Evolutionary conservation across 2,797 vertebrate species (phyloP), one percentile per base, ranked within the genome.

Genomic region (Acrossocheilus wenchowensis): DNA sequence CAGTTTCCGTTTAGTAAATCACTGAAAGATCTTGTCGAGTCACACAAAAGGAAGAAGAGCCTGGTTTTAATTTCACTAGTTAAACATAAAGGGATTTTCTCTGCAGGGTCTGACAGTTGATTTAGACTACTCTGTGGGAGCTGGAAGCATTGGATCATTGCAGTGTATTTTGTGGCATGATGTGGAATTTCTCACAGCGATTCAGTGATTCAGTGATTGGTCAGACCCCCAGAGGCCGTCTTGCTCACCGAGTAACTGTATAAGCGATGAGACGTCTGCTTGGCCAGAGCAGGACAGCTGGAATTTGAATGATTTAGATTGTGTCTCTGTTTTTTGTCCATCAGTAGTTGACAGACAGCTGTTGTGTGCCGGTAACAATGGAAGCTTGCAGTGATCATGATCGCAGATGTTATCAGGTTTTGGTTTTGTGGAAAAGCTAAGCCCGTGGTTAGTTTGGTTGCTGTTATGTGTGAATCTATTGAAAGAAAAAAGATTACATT

Each of bases 131-230:
- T 72, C 60, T 83, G 21, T 71, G 72, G 43, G 66, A 82, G 78
- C 60, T 85, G 85, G 88, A 89, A 57, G 81, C 89, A n/a, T n/a
- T 89, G 66, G 66, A 82, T 86, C 45, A 88, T 89, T 79, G 89
- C 81, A 77, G 87, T 89, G 88, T 30, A 91, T 85, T 82, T 93
- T 74, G 36, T 93, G 91, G 90, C 64, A 72, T 82, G 85, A 93
- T 88, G 92, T 92, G 92, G 90, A 94, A 95, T 95, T 93, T 94
- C 93, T 94, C 94, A 88, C 87, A 11, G 77, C 21, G 14, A 77
- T 82, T 82, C 41, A 79, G 87, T 73, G 75, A 84, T 62, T 87
- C 78, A 80, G 34, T 66, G 87, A 72, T 82, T 82, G 72, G 84
- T 90, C 92, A 87, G 87, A 86, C 83, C 89, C 83, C 57, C 84